Base-by-base conservation (phyloP, 2,888 invertebrate genomes). In the Odontothrips loti region DNA sequence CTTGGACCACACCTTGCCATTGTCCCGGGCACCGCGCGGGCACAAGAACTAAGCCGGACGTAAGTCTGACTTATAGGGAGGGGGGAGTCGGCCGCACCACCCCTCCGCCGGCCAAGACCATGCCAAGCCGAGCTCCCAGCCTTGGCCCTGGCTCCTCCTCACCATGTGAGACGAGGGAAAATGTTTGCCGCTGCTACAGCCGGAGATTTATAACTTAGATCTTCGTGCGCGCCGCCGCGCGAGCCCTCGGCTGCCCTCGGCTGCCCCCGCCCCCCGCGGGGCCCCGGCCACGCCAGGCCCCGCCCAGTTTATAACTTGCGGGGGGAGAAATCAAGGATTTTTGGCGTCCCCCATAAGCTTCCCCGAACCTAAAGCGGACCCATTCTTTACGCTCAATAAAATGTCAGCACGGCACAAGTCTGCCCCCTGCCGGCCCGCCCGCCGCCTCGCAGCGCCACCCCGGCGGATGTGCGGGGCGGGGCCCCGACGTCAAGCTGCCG, bases 41-140 rank as follows among this genome's bases (percentile, higher is more conserved):
- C 58, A 58, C 58, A 58, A 58, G 58, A 58, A 58, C 58, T 58
- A 58, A 58, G 58, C 58, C 58, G 58, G 20, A 20, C 58, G 58
- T 58, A 58, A 58, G 58, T 58, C 58, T 58, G 58, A 58, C 58
- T 58, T 58, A 58, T 17, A 9, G 58, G 34, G 34, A 43, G 34
- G 34, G 34, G 34, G 34, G 34, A 43, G 34, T 20, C 58, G 10
- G 58, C 58, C 15, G 11, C 51, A 15, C 51, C 51, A 11, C 51
- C 51, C 51, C 6, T 17, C 51, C n/a, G n/a, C 15, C 58, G 20
- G 20, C 58, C 34, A 43, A 43, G 34, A 43, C 34, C 34, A 43
- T 6, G 34, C 34, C 34, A 43, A 43, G 34, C 34, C 34, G 34
- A 43, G 34, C 34, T 51, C 51, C 51, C 34, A 43, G 34, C 34